These are phyloP conservation scores for Abrostola triplasia DNA, from an alignment of 2,888 invertebrate species.

Conservation along the genomic window DNA sequence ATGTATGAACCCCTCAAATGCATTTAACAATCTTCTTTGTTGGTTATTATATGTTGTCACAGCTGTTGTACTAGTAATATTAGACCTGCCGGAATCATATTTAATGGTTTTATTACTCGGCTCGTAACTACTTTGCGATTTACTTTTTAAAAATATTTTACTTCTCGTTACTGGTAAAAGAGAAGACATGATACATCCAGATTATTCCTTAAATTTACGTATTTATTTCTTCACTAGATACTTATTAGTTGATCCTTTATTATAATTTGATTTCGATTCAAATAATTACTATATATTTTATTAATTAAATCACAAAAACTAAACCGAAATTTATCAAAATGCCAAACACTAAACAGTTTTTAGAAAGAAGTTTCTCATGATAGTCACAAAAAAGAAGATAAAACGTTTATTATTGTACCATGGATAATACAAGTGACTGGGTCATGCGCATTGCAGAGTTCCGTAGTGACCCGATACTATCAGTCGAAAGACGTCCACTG, in stretches of 20 bases:
- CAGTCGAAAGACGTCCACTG: too few species aligned
- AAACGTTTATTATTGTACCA: too few species aligned
- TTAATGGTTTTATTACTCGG: constrained; percentile 4
- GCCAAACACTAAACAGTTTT: background rate
- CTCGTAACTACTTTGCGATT: constrained; percentile 3
- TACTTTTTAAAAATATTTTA: constrained; percentile 5
- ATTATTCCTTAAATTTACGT: background rate
- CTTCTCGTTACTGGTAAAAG: constrained; percentile 5
- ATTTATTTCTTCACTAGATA: background rate
- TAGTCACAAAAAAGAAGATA: too few species aligned
- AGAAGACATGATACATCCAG: constrained; percentile 5
- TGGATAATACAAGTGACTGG: too few species aligned
- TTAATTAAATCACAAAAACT: background rate
- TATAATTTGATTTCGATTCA: background rate
- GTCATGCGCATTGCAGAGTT: too few species aligned
- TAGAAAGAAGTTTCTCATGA: background rate
- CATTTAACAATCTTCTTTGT: constrained; percentile 15
- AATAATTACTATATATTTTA: background rate
- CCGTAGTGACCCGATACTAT: too few species aligned
- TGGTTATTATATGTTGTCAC: constrained; percentile 1
- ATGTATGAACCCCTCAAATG: constrained; percentile 33
- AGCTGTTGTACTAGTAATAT: background rate
- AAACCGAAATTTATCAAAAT: constrained; percentile 5
- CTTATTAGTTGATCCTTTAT: background rate
- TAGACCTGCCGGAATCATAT: constrained; percentile 1